Percentiles rank a stretch among this genome's conserved stretches.
These are phyloP conservation scores for Morelia viridis DNA, from an alignment of 2,797 vertebrate species.

Conservation along the genomic window DNA sequence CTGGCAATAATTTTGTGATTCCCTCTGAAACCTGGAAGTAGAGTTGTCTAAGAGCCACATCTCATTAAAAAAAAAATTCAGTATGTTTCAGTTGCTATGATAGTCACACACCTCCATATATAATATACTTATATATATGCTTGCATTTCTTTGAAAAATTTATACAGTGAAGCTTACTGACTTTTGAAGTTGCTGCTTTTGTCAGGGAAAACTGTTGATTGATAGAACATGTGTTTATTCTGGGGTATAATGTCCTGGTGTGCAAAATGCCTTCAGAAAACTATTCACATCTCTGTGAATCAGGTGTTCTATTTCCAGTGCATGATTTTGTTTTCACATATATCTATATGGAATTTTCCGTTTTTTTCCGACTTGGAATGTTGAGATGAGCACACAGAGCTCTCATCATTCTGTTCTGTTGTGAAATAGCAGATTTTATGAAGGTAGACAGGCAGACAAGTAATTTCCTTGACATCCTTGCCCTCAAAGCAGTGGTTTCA, in stretches of 20 bases:
- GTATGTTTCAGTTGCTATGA: background rate
- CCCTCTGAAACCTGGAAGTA: background rate
- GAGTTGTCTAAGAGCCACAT: background rate
- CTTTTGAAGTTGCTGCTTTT: background rate
- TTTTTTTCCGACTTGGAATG: background rate
- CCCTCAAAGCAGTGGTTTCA: background rate
- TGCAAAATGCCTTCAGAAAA: background rate
- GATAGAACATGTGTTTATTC: background rate
- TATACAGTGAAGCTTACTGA: no score
- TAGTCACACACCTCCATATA: background rate
- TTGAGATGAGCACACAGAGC: slow-evolving; percentile 18
- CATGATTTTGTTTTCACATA: background rate
- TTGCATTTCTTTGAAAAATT: background rate
- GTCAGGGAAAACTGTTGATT: background rate
- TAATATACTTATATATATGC: background rate
- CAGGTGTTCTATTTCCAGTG: background rate
- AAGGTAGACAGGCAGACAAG: slow-evolving; percentile 13
- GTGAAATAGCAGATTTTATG: background rate
- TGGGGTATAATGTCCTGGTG: background rate
- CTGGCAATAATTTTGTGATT: background rate
- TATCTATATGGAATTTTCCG: background rate
- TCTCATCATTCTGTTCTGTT: slow-evolving; percentile 30
- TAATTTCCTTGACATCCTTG: slow-evolving; percentile 20
- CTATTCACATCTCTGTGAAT: background rate
- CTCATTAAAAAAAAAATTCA: background rate